Conservation (phyloP, 2,888 invertebrate species). For the Mallateleia sp. region DNA sequence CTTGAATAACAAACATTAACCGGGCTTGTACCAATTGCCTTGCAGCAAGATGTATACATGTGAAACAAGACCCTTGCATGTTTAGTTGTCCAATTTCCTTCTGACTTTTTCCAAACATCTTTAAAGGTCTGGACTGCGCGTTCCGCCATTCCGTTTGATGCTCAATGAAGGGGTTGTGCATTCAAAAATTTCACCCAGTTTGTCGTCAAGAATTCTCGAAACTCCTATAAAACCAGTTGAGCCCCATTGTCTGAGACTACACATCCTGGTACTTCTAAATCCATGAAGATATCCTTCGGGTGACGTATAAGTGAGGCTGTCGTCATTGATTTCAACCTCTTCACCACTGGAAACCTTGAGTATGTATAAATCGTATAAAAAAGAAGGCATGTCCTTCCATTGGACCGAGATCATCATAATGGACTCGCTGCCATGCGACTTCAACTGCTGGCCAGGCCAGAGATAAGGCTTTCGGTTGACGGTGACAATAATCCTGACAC, state of each 20-base stretch:
- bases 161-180: neutral
- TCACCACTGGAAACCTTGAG: neutral
- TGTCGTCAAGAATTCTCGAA: neutral
- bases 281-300: neutral
- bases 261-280: neutral
- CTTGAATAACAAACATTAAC: too few species aligned
- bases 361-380: neutral
- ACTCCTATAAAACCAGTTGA: neutral
- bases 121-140: too few species aligned
- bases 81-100: too few species aligned
- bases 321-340: neutral
- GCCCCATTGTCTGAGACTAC: neutral
- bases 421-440: conserved; percentile 5
- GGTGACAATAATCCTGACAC: too few species aligned
- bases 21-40: too few species aligned
- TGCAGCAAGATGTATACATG: too few species aligned
- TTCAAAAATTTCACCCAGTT: neutral
- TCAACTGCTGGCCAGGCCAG: conserved; percentile 5
- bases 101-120: too few species aligned
- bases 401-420: conserved; percentile 12
- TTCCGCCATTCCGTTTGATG: too few species aligned
- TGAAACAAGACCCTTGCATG: too few species aligned
- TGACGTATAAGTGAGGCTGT: neutral
- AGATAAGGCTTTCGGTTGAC: neutral
- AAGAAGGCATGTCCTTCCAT: conserved; percentile 1